Conservation (phyloP, 2,113 vertebrate species). For the Brachyhypopomus occidentalis region DNA sequence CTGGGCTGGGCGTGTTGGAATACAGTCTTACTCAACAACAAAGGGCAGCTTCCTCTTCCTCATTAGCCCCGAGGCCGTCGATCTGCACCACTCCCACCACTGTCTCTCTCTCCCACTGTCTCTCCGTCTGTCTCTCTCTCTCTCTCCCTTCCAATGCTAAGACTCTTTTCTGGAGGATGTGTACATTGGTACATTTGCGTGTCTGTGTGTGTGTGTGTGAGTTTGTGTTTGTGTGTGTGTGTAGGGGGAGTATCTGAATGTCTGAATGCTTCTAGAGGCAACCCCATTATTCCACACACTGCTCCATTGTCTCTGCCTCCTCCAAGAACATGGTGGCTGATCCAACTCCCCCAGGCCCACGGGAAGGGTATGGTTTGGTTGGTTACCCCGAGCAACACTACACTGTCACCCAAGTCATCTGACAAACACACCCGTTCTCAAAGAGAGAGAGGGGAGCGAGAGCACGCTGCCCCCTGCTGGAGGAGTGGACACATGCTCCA, state of each 20-base stretch:
- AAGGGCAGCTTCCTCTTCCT: no score
- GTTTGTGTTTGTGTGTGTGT: slow-evolving; percentile 29
- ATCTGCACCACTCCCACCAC: background rate
- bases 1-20: no score
- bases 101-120: background rate
- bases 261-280: slow-evolving; percentile 51
- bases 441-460: background rate
- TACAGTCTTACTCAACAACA: no score
- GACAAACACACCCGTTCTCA: background rate
- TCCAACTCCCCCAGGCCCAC: slow-evolving; percentile 22
- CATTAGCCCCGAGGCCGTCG: no score
- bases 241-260: slow-evolving; percentile 27
- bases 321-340: slow-evolving; percentile 25
- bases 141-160: background rate
- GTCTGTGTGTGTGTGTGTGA: slow-evolving; percentile 13
- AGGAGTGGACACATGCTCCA: background rate
- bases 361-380: slow-evolving; percentile 29
- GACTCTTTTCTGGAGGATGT: slow-evolving; percentile 2
- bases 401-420: slow-evolving; percentile 15
- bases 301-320: slow-evolving; percentile 48
- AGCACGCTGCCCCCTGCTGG: background rate
- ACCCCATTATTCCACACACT: slow-evolving; percentile 34
- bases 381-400: slow-evolving; percentile 10
- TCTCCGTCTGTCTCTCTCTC: background rate
- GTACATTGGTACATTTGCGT: background rate